Evolutionary conservation across 2,888 invertebrate genomes (phyloP), one percentile per base, ranked within the genome.

Genomic region (Ochropleura leucogaster): DNA sequence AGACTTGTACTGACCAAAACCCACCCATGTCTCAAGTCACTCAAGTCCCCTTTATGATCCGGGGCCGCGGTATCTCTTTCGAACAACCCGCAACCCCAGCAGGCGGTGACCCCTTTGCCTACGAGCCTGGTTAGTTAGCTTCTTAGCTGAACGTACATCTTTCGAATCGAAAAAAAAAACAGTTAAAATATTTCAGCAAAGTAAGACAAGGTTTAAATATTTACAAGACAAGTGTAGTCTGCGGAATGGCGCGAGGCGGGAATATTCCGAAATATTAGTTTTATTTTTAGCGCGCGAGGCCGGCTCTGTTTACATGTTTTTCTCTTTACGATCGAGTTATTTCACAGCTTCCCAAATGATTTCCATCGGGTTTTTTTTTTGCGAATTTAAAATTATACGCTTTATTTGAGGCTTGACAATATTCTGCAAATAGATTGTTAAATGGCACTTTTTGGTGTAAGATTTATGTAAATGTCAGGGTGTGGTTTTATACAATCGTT

Each of bases 261-360:
- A 95, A 94, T 94, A 94, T 95, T 94, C 94, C 91, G 91, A 93
- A 94, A 94, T 92, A 92, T 88, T 83, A 81, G 78, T 75, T 77
- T 82, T 96, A 95, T 95, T 93, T 95, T 94, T 95, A 94, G 94
- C 90, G 64, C 0, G 10, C 94, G 95, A 95, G 96, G 96, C 87
- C 94, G 93, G 84, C 90, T 91, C 93, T 96, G 96, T 96, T 95
- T 95, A 95, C 94, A 93, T 93, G 90, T 93, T 93, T 87, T 91
- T 90, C 90, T 85, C 89, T 92, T 93, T 91, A 93, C 93, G 92
- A 92, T 83, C 87, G 90, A 87, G 89, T 89, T 92, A 91, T 92
- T 93, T 90, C 90, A 89, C 83, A 77, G 81, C 74, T 83, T 86
- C 79, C 77, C 83, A 74, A 82, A 70, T 53, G 72, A 77, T 85